Conservation (phyloP, 2,113 vertebrate genomes). For the Saiga tatarica region DNA sequence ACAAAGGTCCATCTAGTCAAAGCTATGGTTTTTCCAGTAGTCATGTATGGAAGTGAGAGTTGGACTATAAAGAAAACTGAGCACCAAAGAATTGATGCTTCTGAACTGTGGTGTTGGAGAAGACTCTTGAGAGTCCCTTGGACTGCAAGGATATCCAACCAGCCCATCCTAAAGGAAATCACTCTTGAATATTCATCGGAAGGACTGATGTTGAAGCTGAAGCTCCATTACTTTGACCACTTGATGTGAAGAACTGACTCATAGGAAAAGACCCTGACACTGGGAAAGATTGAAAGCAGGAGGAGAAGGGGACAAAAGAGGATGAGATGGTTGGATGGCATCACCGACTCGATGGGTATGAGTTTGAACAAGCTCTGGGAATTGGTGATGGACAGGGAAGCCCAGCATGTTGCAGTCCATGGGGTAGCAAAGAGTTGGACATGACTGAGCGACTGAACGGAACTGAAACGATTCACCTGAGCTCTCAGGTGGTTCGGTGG, state of each 20-base stretch:
- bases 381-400: background rate
- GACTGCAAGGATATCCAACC: background rate
- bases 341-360: accelerated
- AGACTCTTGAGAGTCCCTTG: background rate
- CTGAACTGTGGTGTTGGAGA: background rate
- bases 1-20: background rate
- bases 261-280: background rate
- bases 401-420: background rate
- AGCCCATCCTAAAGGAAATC: background rate
- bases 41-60: background rate
- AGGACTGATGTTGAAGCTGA: background rate
- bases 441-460: background rate
- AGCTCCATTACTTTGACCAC: background rate
- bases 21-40: background rate
- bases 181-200: background rate
- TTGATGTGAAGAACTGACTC: background rate
- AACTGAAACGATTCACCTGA: background rate
- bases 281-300: background rate
- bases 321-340: background rate
- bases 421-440: background rate
- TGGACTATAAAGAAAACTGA: background rate
- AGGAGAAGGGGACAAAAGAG: background rate
- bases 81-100: background rate
- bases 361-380: background rate
- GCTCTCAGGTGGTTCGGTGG: background rate